A percentile compares a stretch with the other conserved stretches of the same genome.
Evolutionary conservation across 2,113 vertebrate genomes (phyloP).

Genomic region (Peromyscus maniculatus): DNA sequence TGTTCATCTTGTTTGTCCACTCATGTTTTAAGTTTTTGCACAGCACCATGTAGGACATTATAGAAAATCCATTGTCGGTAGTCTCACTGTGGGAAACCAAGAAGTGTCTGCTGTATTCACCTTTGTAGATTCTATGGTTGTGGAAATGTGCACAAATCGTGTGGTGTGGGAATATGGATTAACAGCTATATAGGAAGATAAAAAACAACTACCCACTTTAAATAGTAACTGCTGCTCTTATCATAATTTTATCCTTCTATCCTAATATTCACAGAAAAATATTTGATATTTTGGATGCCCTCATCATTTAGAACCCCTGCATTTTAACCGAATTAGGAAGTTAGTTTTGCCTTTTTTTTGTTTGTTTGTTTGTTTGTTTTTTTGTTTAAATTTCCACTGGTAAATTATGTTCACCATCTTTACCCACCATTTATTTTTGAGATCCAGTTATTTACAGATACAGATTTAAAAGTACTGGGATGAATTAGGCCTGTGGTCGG

Average conservation of each 20-base stretch:
- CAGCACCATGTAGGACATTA: background rate
- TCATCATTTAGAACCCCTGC: background rate
- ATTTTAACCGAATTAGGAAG: slow-evolving; percentile 28
- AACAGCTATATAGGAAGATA: background rate
- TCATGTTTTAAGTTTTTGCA: background rate
- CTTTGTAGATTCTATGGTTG: background rate
- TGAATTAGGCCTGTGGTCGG: background rate
- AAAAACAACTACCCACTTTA: background rate
- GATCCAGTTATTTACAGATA: background rate
- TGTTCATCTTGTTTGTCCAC: background rate
- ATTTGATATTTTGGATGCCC: background rate
- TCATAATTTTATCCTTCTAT: background rate
- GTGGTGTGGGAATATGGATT: background rate
- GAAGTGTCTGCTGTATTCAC: background rate
- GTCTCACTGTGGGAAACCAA: background rate
- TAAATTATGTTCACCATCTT: background rate
- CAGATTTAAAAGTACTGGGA: background rate
- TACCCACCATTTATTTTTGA: background rate
- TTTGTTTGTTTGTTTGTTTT: background rate
- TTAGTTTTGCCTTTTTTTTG: background rate
- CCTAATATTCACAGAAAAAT: slow-evolving; percentile 49
- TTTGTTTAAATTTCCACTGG: background rate
- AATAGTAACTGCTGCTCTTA: background rate
- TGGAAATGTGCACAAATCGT: background rate
- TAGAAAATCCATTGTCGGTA: background rate